phyloP scores from a whole-genome alignment of 2,888 invertebrate genomes.

The Gandaritis pyraliata region DNA sequence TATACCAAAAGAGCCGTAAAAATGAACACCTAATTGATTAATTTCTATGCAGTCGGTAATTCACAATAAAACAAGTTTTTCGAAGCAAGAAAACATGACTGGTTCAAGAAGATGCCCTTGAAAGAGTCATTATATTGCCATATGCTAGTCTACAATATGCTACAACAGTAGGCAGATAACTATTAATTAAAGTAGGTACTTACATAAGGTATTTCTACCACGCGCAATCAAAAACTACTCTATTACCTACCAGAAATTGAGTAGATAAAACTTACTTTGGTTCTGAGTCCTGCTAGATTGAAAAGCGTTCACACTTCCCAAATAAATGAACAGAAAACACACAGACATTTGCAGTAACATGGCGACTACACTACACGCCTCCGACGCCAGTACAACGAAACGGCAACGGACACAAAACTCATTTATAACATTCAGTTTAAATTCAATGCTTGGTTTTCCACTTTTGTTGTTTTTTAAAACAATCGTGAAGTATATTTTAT shows the following conservation, averaged over 20 bases:
- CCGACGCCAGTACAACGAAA: conserved; percentile 5
- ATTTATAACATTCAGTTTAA: not conserved
- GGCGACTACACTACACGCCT: conserved; percentile 12
- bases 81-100: conserved; percentile 6
- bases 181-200: too few relatives aligned
- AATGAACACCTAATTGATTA: too few relatives aligned
- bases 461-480: conserved; percentile 1
- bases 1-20: not conserved
- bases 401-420: not conserved
- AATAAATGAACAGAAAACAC: conserved; percentile 13
- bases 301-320: conserved; percentile 8
- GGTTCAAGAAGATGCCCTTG: conserved; percentile 10
- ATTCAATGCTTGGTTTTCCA: not conserved
- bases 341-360: conserved; percentile 9
- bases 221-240: too few relatives aligned
- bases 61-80: not conserved
- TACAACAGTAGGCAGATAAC: too few relatives aligned
- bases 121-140: not conserved
- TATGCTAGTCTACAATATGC: too few relatives aligned
- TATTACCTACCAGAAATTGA: too few relatives aligned
- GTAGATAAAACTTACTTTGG: conserved; percentile 3
- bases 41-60: not conserved
- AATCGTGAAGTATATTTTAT: conserved; percentile 8
- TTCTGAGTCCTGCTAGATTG: conserved; percentile 1
- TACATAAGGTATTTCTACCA: too few relatives aligned